Evolutionary conservation across 2,888 invertebrate genomes (phyloP).

Genomic region (Noctua pronuba): DNA sequence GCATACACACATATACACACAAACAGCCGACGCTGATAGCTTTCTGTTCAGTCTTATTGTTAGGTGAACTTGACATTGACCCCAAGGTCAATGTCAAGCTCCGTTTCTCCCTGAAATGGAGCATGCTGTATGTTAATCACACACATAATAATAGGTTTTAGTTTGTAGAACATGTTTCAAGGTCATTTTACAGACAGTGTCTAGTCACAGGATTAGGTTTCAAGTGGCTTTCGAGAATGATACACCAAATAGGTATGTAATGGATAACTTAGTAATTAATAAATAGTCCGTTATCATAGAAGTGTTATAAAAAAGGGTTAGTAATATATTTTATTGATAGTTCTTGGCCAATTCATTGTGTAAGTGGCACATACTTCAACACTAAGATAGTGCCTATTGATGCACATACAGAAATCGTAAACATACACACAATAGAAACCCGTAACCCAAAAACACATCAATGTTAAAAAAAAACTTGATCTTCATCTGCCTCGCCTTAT

Average conservation of each 20-base stretch:
- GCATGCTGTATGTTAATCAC: conserved; percentile 25
- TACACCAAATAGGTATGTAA: too few species aligned
- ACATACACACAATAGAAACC: too few species aligned
- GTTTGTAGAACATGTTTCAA: not conserved
- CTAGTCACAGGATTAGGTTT: not conserved
- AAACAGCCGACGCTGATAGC: not conserved
- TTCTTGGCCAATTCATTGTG: not conserved
- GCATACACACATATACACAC: too few species aligned
- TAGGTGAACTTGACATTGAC: conserved; percentile 51
- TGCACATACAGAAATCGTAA: too few species aligned
- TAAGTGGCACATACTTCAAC: too few species aligned
- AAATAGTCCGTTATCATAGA: too few species aligned
- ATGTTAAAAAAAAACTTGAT: too few species aligned
- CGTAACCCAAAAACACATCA: too few species aligned
- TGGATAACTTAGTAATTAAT: too few species aligned
- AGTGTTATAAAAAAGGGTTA: not conserved
- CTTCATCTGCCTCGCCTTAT: too few species aligned
- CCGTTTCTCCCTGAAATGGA: too few species aligned
- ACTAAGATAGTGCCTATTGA: too few species aligned
- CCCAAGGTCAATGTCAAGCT: not conserved
- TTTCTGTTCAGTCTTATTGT: conserved; percentile 26
- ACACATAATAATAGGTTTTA: not conserved
- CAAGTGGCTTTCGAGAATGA: not conserved
- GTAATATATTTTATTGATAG: not conserved
- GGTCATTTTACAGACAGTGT: not conserved